Evolutionary conservation across 2,797 vertebrate species (phyloP).

Genomic region (Channa striata): DNA sequence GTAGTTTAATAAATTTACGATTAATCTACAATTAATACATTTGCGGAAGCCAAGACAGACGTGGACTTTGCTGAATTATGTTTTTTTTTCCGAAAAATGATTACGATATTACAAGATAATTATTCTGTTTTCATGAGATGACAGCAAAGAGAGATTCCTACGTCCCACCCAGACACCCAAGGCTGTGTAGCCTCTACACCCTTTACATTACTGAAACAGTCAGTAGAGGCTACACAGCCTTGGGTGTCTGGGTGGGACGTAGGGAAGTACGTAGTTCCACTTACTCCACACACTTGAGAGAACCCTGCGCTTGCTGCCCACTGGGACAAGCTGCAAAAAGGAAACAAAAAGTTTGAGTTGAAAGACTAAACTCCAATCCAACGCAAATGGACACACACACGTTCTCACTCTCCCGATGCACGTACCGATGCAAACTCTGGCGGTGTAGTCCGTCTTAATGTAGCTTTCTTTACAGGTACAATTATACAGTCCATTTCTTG

Average conservation of each 20-base stretch:
- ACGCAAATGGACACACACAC: too few species aligned
- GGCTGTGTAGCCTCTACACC: not conserved
- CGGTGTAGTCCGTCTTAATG: accelerated
- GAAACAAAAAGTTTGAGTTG: slow-evolving; percentile 1
- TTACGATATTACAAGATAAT: too few species aligned
- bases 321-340: slow-evolving; percentile 69
- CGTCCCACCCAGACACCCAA: not conserved
- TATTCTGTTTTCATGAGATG: too few species aligned
- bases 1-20: not conserved
- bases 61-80: too few species aligned
- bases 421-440: slow-evolving; percentile 67
- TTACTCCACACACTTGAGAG: slow-evolving; percentile 17
- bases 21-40: too few species aligned
- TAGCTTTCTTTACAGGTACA: accelerated
- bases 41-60: too few species aligned
- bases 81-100: too few species aligned
- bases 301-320: accelerated
- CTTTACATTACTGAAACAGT: too few species aligned
- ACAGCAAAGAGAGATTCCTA: too few species aligned
- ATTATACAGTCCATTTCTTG: accelerated
- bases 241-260: not conserved
- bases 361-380: not conserved
- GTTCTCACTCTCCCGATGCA: not conserved
- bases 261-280: slow-evolving; percentile 44
- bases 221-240: not conserved